Base-by-base conservation (phyloP, 1,140 invertebrate genomes). In the Leptinotarsa lineolata region DNA sequence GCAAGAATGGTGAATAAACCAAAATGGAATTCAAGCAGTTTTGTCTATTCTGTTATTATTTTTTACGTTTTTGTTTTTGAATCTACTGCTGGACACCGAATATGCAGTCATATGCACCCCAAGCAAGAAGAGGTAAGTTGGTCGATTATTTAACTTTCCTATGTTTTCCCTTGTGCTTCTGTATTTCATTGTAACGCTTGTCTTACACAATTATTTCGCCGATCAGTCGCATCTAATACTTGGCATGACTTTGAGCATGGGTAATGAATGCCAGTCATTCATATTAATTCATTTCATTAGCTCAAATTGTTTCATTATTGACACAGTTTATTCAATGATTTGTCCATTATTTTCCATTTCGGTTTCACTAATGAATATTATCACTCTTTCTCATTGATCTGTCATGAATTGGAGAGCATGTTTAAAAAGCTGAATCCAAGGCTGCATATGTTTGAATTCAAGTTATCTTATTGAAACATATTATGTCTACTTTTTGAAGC, bases 1-100 rank as follows among this genome's bases (percentile, higher is more conserved):
- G 48, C 13, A 54, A 54, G 48, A 54, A 54, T 54, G 48, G 48
- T 54, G 48, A 54, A n/a, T 54, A 54, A 54, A 54, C 48, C 48
- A 18, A 54, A 54, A 54, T 54, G 48, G 48, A 54, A 54, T 18
- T 54, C 15, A 18, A 54, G 15, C 48, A 54, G 48, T 3, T 54
- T 54, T 54, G 48, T 54, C 4, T 54, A 54, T 54, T 54, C 4
- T 54, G 48, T 54, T 54, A 13, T 54, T 54, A 13, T 54, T 15
- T 54, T 54, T 16, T 54, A 18, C 6, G 48, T 54, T 54, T 54
- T 54, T 54, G 48, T 54, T 54, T 54, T 54, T 54, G 48, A 54
- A 13, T 2, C 15, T 54, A 8, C 48, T 18, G 15, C 16, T 3
- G 48, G 48, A 54, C 48, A 54, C 6, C 15, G 48, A 54, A 54